A percentile compares a stretch with the other conserved stretches of the same genome.
These are phyloP conservation scores for Synergus japonicus DNA, from an alignment of 2,888 invertebrate species.

Conservation along the genomic window DNA sequence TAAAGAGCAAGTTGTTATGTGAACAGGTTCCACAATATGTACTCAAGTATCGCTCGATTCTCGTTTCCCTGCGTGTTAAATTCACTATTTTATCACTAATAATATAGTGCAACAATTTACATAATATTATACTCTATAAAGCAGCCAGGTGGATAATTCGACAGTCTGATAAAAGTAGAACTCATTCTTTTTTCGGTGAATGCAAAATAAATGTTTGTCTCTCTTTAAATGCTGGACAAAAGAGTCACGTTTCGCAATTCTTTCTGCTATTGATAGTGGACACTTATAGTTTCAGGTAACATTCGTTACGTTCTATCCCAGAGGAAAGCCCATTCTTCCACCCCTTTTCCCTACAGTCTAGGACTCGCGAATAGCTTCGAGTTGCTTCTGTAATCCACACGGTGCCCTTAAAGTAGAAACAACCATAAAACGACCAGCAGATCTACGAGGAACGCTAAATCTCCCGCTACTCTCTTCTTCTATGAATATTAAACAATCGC, in stretches of 20 bases:
- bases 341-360: conserved; percentile 3
- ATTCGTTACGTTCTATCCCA: conserved; percentile 8
- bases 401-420: conserved; percentile 48
- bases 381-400: conserved; percentile 44
- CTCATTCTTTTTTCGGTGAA: not conserved
- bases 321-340: not conserved
- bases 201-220: not conserved
- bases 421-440: conserved; percentile 29
- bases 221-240: not conserved
- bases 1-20: not conserved
- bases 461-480: conserved; percentile 24
- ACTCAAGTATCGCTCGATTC: conserved; percentile 13
- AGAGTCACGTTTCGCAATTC: conserved; percentile 9
- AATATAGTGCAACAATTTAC: too few relatives aligned
- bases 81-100: not conserved
- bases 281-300: conserved; percentile 23
- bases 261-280: not conserved
- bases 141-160: too few relatives aligned
- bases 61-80: not conserved
- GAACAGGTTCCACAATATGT: not conserved
- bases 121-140: too few relatives aligned
- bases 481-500: conserved; percentile 57
- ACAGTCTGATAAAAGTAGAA: not conserved
- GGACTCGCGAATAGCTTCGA: conserved; percentile 13
- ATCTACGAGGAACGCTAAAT: conserved; percentile 44